A percentile compares a stretch with the other conserved stretches of the same genome.
These are phyloP conservation scores for Megalonaias nervosa DNA, from an alignment of 1,140 invertebrate genomes.

Conservation along the genomic window DNA sequence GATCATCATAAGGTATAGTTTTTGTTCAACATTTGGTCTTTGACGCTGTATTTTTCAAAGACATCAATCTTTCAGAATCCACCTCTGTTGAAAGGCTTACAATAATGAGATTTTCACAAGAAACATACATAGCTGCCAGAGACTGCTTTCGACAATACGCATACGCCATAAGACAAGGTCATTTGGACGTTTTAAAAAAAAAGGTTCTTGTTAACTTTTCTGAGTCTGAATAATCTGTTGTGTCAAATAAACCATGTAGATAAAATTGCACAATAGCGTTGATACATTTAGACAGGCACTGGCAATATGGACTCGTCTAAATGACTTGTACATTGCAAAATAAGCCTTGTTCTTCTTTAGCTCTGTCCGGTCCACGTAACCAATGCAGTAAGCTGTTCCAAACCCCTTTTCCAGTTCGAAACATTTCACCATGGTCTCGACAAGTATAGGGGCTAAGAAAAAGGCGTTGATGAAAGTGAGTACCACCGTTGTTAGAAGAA, in stretches of 20 bases:
- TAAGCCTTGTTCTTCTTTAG: slow-evolving; percentile 25
- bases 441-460: slow-evolving; percentile 20
- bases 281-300: slow-evolving; percentile 12
- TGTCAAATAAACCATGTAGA: slow-evolving; percentile 23
- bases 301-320: slow-evolving; percentile 14
- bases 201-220: too few species aligned
- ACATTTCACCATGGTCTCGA: slow-evolving; percentile 17
- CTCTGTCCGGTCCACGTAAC: slow-evolving; percentile 21
- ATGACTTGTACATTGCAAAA: slow-evolving; percentile 7
- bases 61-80: too few species aligned
- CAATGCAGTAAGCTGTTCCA: slow-evolving; percentile 13
- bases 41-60: too few species aligned
- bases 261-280: slow-evolving; percentile 19
- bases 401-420: slow-evolving; percentile 28
- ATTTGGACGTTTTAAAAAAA: too few species aligned
- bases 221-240: too few species aligned
- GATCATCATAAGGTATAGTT: too few species aligned
- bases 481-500: slow-evolving; percentile 2
- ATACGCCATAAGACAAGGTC: too few species aligned
- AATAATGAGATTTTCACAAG: too few species aligned
- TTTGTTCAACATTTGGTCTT: too few species aligned
- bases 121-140: too few species aligned
- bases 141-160: too few species aligned
- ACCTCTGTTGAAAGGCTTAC: too few species aligned
- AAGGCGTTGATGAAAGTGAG: slow-evolving; percentile 31